A percentile compares a stretch with the other conserved stretches of the same genome.
Conservation (phyloP, 2,113 vertebrate species). For the Campylomormyrus tamandua region DNA sequence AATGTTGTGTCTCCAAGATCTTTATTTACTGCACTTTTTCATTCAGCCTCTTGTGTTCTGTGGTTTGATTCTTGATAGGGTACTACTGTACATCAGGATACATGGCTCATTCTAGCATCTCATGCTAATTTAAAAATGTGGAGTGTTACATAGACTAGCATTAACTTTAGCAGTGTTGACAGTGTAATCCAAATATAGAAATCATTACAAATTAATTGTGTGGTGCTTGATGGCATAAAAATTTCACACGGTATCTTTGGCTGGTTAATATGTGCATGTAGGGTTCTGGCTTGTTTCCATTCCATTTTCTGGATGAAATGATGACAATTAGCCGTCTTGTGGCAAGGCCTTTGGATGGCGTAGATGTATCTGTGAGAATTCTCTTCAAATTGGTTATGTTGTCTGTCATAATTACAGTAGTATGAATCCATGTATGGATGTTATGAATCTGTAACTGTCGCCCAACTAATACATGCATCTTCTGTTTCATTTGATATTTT, state of each 20-base stretch:
- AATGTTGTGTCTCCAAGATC: background rate
- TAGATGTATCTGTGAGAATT: background rate
- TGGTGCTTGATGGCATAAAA: background rate
- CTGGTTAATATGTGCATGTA: background rate
- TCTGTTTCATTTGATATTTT: background rate
- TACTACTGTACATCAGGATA: background rate
- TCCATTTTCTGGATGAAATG: background rate
- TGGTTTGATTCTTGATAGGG: background rate
- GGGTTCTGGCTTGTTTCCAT: background rate
- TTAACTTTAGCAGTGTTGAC: background rate
- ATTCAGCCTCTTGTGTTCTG: background rate
- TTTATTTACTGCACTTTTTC: slow-evolving; percentile 1
- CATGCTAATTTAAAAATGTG: background rate
- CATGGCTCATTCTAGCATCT: background rate
- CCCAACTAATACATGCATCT: background rate
- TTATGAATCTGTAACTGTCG: background rate
- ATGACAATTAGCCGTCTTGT: background rate
- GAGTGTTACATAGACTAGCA: background rate
- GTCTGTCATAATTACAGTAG: background rate
- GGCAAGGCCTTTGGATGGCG: background rate
- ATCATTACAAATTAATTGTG: background rate
- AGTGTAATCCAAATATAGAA: background rate
- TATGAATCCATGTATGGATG: background rate
- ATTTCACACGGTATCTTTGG: background rate
- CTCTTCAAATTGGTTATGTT: background rate